Evolutionary conservation across 2,797 vertebrate species (phyloP).

Genomic region (Typhlichthys eigenmanni): DNA sequence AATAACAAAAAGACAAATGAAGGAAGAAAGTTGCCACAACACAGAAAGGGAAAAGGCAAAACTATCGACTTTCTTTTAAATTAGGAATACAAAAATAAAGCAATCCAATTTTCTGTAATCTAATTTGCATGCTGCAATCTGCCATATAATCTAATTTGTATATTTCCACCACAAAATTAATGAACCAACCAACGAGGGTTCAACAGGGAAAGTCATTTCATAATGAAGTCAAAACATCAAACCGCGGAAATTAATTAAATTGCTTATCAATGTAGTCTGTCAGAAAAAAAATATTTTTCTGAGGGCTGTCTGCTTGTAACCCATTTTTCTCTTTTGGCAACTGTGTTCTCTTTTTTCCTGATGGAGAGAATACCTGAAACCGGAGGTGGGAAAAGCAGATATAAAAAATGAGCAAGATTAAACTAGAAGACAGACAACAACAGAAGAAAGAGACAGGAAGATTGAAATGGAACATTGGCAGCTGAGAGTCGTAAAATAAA

Average conservation of each 20-base stretch:
- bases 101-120: slow-evolving; percentile 77
- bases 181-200: slow-evolving; percentile 56
- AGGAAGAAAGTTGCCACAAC: slow-evolving; percentile 37
- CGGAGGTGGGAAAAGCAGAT: slow-evolving; percentile 43
- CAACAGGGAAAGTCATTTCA: slow-evolving; percentile 54
- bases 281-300: slow-evolving; percentile 63
- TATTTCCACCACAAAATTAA: slow-evolving; percentile 73
- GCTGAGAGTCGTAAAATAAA: slow-evolving; percentile 30
- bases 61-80: slow-evolving; percentile 63
- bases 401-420: slow-evolving; percentile 29
- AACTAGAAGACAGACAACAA: slow-evolving; percentile 60
- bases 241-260: slow-evolving; percentile 79
- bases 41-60: slow-evolving; percentile 40
- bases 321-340: slow-evolving; percentile 54
- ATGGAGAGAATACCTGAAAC: slow-evolving; percentile 58
- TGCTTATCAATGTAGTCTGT: slow-evolving; percentile 76
- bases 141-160: slow-evolving; percentile 77
- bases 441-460: slow-evolving; percentile 49
- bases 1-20: slow-evolving; percentile 47
- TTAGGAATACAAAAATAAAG: slow-evolving; percentile 69
- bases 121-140: slow-evolving; percentile 71
- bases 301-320: slow-evolving; percentile 58
- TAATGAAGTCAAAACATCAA: slow-evolving; percentile 77
- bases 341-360: slow-evolving; percentile 32
- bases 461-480: slow-evolving; percentile 30